Evolutionary conservation across 2,797 vertebrate genomes (phyloP), one percentile per base, ranked within the genome.

Genomic region (Coregonus ussuriensis): DNA sequence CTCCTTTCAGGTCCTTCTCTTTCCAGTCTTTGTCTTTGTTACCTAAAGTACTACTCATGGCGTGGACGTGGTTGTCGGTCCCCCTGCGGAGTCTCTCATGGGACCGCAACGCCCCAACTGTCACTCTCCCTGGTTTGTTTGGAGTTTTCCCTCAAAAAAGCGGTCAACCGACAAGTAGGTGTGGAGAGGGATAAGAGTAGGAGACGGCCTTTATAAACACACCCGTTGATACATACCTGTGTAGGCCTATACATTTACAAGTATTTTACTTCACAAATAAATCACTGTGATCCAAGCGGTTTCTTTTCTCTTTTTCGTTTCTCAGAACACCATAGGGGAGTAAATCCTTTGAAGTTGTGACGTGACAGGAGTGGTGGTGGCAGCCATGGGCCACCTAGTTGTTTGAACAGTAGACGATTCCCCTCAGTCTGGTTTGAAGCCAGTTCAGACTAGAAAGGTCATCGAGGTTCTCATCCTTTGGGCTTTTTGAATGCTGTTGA

Each of bases 41-140:
- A 89, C 97, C 98, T 96, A 98, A 94, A 94, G 95, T 96, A 97
- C 96, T 97, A 94, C 98, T 99, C 98, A 99, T 99, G 95, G 91
- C 96, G 97, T 96, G 91, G 88, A 4, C 53, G 14, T 81, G 53
- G 5, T 56, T 89, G 88, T 88, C 87, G 93, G 90, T 92, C 83
- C 4, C 84, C 91, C 91, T 88, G 90, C 90, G 93, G 92, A 95
- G 94, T 89, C 95, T 93, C 94, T 89, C 97, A 97, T 98, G 95
- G 93, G 97, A 97, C 53, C 53, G 53, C 53, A 56, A 56, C 53
- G 4, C 18, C 15, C 53, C 53, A 18, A 18, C 53, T 16, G 94
- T 93, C 88, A 92, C 83, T 88, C 80, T 84, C 79, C 85, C 87
- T 81, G 74, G 15, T 77, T 52, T 67, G 4, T 66, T 37, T 74